Evolutionary conservation across 37 sponge, comb jelly and placozoan species (phyloP), one percentile per base, ranked within the genome.

Genomic region (Geodia barretti): DNA sequence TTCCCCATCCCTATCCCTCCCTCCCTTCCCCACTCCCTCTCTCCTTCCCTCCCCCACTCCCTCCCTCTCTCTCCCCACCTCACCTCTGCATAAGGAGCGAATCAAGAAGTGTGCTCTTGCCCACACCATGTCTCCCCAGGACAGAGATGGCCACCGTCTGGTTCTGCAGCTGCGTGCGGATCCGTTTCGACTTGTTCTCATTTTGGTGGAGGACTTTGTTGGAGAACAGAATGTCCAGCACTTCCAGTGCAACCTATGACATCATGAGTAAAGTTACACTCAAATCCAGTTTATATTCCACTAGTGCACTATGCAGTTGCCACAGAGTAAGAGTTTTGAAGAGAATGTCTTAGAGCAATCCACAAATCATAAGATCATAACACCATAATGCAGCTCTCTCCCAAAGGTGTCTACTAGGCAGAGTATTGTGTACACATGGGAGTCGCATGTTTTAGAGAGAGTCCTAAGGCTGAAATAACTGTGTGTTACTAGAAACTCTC

Each of bases 1-100:
- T 8, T 65, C 66, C 31, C 66, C 19, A 11, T 19, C 66, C 19
- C 66, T n/a, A 7, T n/a, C 66, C 31, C 66, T 65, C 66, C 31
- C 30, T 29, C 31, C 66, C 5, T 29, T 7, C 66, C 66, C 19
- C 66, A 5, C 66, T 65, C 19, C 31, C 66, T 65, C 66, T 19
- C 66, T 65, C 66, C 31, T n/a, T 65, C 66, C 31, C 66, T 65
- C 66, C 31, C 66, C 19, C 66, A 4, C 66, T 65, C 66, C 31
- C 9, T 65, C 66, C 31, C 31, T 65, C 66, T 19, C 66, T 65
- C 66, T 19, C 31, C 19, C 31, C 66, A 23, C 9, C 9, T 65
- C 24, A 30, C 31, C 66, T 65, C 9, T 65, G 23, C 54, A 47
- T 47, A 17, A 47, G 14, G 7, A 47, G 54, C 14, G 54, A 47